Conservation (phyloP, 2,113 vertebrate genomes). For the Sprattus sprattus region DNA sequence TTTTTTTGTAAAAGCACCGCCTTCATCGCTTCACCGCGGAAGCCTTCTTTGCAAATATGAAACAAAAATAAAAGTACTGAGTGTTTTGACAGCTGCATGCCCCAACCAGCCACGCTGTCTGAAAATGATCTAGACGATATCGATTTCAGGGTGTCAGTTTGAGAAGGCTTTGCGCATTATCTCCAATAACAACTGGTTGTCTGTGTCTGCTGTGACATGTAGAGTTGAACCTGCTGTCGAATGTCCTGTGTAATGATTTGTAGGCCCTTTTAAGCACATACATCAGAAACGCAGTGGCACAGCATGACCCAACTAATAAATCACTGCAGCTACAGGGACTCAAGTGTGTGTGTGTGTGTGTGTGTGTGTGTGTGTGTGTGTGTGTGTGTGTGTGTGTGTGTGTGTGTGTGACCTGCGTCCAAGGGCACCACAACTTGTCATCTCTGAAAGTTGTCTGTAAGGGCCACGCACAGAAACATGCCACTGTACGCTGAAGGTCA, state of each 20-base stretch:
- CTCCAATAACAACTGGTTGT: slow-evolving; percentile 53
- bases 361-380: too few species aligned
- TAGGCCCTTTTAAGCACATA: background rate
- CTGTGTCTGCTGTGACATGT: background rate
- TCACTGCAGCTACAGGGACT: background rate
- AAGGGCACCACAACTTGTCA: too few species aligned
- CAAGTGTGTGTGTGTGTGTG: too few species aligned
- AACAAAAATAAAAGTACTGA: slow-evolving; percentile 8
- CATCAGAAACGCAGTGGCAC: background rate
- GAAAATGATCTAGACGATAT: slow-evolving; percentile 46
- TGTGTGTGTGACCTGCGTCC: too few species aligned
- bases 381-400: too few species aligned
- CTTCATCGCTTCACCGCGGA: background rate
- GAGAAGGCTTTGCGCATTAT: slow-evolving; percentile 55
- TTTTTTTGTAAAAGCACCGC: background rate
- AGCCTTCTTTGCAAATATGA: background rate
- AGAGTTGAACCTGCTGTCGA: background rate
- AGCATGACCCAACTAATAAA: background rate
- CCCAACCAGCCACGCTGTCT: slow-evolving; percentile 47
- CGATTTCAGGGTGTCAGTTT: slow-evolving; percentile 49
- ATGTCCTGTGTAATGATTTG: background rate
- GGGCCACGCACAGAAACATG: background rate
- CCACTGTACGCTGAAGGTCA: background rate
- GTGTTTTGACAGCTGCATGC: slow-evolving; percentile 53
- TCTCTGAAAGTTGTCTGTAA: background rate